These are phyloP conservation scores for Illadopsis cleaveri DNA, from an alignment of 2,113 vertebrate genomes.

Conservation along the genomic window DNA sequence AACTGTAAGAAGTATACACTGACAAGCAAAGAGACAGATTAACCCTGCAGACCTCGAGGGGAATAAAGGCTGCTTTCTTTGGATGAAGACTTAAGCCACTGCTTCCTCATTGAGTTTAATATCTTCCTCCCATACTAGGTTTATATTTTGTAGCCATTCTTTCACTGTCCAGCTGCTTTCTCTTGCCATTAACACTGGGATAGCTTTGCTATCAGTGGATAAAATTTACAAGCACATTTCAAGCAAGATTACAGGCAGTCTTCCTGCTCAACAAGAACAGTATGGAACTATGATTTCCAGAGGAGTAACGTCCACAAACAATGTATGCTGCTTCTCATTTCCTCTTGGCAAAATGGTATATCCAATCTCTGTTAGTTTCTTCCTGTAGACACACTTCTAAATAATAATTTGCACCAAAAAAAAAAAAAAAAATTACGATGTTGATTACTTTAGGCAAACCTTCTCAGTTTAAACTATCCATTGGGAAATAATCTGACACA, in stretches of 20 bases:
- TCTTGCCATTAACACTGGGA: background rate
- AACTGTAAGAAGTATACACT: background rate
- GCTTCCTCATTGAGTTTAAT: background rate
- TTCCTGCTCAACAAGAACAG: background rate
- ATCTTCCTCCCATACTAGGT: background rate
- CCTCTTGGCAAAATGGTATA: background rate
- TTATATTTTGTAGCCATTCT: background rate
- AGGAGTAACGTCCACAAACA: conserved; percentile 17
- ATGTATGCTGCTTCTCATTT: conserved; percentile 9
- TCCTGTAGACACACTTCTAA: background rate
- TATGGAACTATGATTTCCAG: conserved; percentile 32
- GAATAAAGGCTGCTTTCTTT: background rate
- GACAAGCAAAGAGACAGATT: background rate
- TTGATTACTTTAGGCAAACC: background rate
- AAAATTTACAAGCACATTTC: conserved; percentile 6
- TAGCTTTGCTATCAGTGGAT: background rate
- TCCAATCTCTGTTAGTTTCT: background rate
- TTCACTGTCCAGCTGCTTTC: conserved; percentile 7
- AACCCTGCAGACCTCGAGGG: background rate
- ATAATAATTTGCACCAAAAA: background rate
- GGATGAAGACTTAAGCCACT: background rate
- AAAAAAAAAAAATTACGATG: background rate
- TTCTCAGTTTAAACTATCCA: background rate
- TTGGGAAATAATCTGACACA: background rate
- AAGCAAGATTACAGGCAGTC: background rate